Conservation (phyloP, 2,888 invertebrate genomes). For the Gortyna flavago region DNA sequence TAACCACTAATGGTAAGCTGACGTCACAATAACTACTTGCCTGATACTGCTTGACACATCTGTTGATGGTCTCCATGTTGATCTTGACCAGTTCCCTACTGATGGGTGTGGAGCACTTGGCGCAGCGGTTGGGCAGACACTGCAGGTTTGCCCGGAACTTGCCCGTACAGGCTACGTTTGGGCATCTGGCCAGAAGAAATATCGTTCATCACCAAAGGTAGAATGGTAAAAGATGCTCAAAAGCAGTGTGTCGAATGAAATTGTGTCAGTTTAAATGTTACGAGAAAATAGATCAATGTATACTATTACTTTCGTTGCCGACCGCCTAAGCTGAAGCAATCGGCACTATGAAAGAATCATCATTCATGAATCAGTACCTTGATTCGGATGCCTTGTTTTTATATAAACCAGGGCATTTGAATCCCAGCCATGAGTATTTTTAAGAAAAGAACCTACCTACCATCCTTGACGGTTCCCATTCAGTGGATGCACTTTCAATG, state of each 20-base stretch:
- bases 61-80: constrained; percentile 75
- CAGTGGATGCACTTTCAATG: not conserved
- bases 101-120: constrained; percentile 76
- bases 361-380: not conserved
- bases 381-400: not conserved
- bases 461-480: not conserved
- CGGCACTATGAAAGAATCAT: not conserved
- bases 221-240: not conserved
- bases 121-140: constrained; percentile 74
- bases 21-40: constrained; percentile 61
- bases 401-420: not conserved
- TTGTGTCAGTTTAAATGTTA: not conserved
- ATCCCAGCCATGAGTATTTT: not conserved
- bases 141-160: constrained; percentile 76
- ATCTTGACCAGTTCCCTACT: constrained; percentile 76
- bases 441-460: not conserved
- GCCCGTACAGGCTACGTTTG: constrained; percentile 76
- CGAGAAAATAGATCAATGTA: not conserved
- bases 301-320: not conserved
- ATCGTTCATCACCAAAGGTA: not conserved
- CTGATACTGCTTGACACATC: constrained; percentile 79
- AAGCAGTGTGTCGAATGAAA: not conserved
- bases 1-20: not conserved
- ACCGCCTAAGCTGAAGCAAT: not conserved
- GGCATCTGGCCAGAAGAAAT: constrained; percentile 73